Conservation (phyloP, 2,888 invertebrate species). For the Baccha elongata region DNA sequence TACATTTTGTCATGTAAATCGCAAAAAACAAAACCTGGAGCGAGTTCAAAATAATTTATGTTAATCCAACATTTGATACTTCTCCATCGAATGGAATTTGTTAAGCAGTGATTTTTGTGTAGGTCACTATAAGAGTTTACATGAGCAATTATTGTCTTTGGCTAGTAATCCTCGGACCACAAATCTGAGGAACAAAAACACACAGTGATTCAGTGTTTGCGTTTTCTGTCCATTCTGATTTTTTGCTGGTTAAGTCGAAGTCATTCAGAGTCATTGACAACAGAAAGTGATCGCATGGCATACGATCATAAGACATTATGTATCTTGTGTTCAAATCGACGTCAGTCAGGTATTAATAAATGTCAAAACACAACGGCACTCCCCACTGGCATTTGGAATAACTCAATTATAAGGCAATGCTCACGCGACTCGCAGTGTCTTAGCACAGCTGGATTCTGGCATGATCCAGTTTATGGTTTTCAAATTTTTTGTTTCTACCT, state of each 20-base stretch:
- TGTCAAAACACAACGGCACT: slow-evolving; percentile 79
- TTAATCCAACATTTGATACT: slow-evolving; percentile 18
- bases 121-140: slow-evolving; percentile 23
- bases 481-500: slow-evolving; percentile 42
- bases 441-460: slow-evolving; percentile 78
- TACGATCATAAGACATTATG: slow-evolving; percentile 47
- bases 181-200: slow-evolving; percentile 19
- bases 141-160: slow-evolving; percentile 47
- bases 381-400: slow-evolving; percentile 76
- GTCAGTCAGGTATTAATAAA: slow-evolving; percentile 81
- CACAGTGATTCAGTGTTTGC: slow-evolving; percentile 33
- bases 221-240: slow-evolving; percentile 17
- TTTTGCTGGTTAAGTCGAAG: not conserved
- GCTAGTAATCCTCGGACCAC: slow-evolving; percentile 4
- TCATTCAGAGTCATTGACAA: slow-evolving; percentile 5
- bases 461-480: slow-evolving; percentile 59
- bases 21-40: slow-evolving; percentile 10
- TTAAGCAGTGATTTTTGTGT: slow-evolving; percentile 12
- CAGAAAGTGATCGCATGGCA: slow-evolving; percentile 56
- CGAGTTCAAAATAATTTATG: not conserved
- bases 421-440: slow-evolving; percentile 75
- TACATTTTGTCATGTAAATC: slow-evolving; percentile 20
- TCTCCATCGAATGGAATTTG: slow-evolving; percentile 23
- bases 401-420: slow-evolving; percentile 79
- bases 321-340: slow-evolving; percentile 77